Base-by-base conservation (phyloP, 92 coral and sea anemone genomes). In the Muricea muricata region DNA sequence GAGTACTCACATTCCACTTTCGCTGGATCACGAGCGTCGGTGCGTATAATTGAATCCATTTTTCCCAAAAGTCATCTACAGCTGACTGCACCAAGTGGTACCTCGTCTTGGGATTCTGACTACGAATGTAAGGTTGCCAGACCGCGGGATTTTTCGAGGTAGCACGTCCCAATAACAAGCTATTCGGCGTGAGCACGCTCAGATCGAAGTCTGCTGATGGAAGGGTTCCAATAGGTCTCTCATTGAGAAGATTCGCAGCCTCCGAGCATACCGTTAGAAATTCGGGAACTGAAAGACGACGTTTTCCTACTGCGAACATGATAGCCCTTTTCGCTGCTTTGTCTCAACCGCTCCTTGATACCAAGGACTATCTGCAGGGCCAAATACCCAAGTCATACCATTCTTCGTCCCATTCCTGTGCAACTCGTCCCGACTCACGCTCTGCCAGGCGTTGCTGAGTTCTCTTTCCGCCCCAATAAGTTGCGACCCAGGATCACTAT, bases 291-390 rank as follows among this genome's bases (percentile, higher is more conserved):
- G 89, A 77, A 0, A 80, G 81, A n/a, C 89, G 86, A 29, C 81
- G 92, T 17, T 83, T 83, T 25, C 68, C 34, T 7, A 87, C 79
- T 4, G 88, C 87, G 50, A 88, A 88, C 65, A 70, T 58, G 29
- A 85, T 85, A 37, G 89, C 86, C 18, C 86, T 80, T 69, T 85
- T 89, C 7, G 86, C 89, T 11, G 47, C 46, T 66, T 89, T 89
- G 86, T 68, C 45, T 85, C 76, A 23, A 72, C 92, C 50, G 89
- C 92, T 39, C 89, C 92, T 79, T 89, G 86, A 33, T 89, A 45
- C 92, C 92, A 84, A 37, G 89, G 81, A 70, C 86, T 84, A 80
- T 89, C 89, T 6, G 92, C 89, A 13, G 86, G 76, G 3, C 92
- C 92, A 57, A 85, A 89, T n/a, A 78, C 60, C 92, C 92, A 85